Percentiles rank a stretch among this genome's conserved stretches.
Conservation (phyloP, 2,888 invertebrate genomes). For the Tachystola acroxantha region DNA sequence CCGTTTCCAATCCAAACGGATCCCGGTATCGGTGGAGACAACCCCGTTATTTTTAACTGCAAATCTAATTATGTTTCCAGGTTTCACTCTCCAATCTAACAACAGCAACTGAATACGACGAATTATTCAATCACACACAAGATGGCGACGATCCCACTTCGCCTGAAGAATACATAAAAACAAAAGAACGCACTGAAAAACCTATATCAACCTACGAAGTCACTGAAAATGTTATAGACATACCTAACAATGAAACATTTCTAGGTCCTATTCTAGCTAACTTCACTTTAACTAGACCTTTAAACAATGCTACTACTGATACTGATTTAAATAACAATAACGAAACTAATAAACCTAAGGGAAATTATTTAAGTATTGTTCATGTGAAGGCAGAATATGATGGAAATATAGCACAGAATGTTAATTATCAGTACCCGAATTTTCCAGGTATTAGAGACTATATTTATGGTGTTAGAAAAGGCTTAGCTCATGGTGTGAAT, state of each 20-base stretch:
- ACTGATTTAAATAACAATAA: conserved; percentile 6
- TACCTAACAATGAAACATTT: conserved; percentile 38
- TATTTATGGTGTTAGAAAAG: conserved; percentile 29
- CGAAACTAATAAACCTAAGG: conserved; percentile 14
- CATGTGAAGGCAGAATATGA: conserved; percentile 37
- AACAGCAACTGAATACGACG: neutral
- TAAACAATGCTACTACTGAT: conserved; percentile 30
- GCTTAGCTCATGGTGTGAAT: conserved; percentile 33
- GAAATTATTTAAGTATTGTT: conserved; percentile 25
- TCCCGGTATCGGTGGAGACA: too few relatives aligned
- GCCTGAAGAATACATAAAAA: neutral
- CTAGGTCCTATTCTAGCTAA: conserved; percentile 33
- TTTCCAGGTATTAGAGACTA: conserved; percentile 32
- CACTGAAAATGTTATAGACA: conserved; percentile 45
- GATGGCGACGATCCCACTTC: neutral
- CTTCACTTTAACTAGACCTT: conserved; percentile 26
- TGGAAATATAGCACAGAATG: conserved; percentile 9
- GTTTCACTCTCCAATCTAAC: neutral
- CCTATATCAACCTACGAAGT: conserved; percentile 38
- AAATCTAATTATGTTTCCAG: conserved; percentile 3
- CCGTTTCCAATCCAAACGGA: too few relatives aligned
- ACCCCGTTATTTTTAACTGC: too few relatives aligned
- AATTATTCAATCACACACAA: neutral
- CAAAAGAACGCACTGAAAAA: neutral
- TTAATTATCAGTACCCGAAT: conserved; percentile 7